phyloP scores from a whole-genome alignment of 2,797 vertebrate genomes.

The Enteromius fasciolatus region DNA sequence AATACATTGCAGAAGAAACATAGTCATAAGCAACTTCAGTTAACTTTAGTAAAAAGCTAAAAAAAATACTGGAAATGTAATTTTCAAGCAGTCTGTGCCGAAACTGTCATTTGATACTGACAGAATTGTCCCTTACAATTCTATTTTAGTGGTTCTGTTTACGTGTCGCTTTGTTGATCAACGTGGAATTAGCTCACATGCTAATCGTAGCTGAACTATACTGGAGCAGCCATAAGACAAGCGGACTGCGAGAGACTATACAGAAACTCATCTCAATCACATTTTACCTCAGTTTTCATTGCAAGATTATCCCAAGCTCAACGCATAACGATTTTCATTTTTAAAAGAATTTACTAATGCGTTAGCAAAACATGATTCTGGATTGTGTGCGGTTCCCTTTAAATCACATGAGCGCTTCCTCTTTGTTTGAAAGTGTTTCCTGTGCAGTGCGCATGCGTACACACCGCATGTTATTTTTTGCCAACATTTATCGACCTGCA shows the following conservation, averaged over 20 bases:
- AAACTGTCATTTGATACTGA: neutral
- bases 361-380: neutral
- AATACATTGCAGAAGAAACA: neutral
- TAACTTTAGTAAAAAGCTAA: neutral
- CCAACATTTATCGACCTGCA: neutral
- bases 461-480: neutral
- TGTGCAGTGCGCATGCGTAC: conserved; percentile 56
- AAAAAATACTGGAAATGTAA: neutral
- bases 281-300: conserved; percentile 16
- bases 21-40: neutral
- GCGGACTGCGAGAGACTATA: neutral
- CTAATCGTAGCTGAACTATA: conserved; percentile 6
- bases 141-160: neutral
- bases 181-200: conserved; percentile 34
- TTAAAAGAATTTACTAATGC: neutral
- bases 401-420: conserved; percentile 60
- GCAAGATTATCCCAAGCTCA: neutral
- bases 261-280: neutral
- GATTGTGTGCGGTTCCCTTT: conserved; percentile 46
- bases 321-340: neutral
- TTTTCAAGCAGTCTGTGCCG: neutral
- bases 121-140: neutral
- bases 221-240: neutral
- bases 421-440: conserved; percentile 62
- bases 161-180: conserved; percentile 40